Evolutionary conservation across 2,113 vertebrate genomes (phyloP).

Genomic region (Neoarius graeffei): DNA sequence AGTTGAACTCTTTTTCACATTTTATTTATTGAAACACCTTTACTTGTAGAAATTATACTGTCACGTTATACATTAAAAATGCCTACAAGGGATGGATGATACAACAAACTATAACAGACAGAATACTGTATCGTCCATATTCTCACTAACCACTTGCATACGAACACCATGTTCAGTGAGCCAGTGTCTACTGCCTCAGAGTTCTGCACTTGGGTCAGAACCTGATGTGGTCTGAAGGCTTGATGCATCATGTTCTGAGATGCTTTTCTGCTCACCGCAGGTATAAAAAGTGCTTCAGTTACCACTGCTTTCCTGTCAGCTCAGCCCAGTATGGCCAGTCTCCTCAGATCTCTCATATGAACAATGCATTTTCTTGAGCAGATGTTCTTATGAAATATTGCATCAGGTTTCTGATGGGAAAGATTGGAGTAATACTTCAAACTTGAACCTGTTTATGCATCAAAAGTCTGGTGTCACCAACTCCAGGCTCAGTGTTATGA

Average conservation of each 20-base stretch:
- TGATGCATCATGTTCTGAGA: background rate
- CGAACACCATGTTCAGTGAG: background rate
- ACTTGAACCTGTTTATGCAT: background rate
- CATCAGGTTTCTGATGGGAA: background rate
- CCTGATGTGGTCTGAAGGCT: background rate
- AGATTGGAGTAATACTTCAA: background rate
- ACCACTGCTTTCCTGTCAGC: background rate
- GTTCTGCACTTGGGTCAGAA: background rate
- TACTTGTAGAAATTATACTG: background rate
- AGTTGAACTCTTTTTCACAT: background rate
- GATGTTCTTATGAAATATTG: background rate
- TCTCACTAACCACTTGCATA: too few relatives aligned
- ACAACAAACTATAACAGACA: too few relatives aligned
- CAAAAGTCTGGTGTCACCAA: background rate
- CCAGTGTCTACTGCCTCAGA: background rate
- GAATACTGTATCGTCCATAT: background rate
- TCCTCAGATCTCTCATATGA: background rate
- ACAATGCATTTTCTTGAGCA: background rate
- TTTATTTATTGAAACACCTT: background rate
- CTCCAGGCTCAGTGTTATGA: background rate
- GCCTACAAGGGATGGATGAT: background rate
- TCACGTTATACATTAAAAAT: background rate
- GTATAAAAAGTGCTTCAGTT: background rate
- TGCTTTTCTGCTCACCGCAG: background rate
- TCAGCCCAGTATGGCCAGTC: background rate